These are phyloP conservation scores for Melieria picta DNA, from an alignment of 2,888 invertebrate species.

Conservation along the genomic window DNA sequence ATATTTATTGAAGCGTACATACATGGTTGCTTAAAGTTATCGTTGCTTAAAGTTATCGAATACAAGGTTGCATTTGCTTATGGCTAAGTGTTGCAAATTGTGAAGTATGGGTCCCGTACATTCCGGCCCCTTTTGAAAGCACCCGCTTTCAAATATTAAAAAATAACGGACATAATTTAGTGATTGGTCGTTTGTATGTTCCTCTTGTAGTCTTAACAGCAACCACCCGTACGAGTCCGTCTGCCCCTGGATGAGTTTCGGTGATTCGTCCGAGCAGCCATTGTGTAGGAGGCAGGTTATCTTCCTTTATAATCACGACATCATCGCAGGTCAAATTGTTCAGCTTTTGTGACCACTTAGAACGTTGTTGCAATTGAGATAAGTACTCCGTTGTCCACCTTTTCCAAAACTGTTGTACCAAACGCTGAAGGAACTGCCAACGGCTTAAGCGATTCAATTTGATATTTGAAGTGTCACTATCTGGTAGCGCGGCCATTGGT, in stretches of 20 bases:
- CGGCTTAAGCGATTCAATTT: slow-evolving; percentile 25
- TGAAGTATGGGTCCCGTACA: slow-evolving; percentile 3
- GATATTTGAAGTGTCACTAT: not conserved
- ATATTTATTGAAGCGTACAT: too few species aligned
- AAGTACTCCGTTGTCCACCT: slow-evolving; percentile 26
- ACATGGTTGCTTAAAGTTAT: too few species aligned
- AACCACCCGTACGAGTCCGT: slow-evolving; percentile 25
- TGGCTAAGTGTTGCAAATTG: too few species aligned
- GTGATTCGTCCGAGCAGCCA: slow-evolving; percentile 28
- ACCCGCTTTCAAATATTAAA: slow-evolving; percentile 6
- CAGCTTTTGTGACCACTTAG: slow-evolving; percentile 7
- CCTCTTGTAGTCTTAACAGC: slow-evolving; percentile 16
- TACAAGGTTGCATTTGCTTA: too few species aligned
- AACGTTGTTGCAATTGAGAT: slow-evolving; percentile 21
- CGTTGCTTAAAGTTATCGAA: too few species aligned
- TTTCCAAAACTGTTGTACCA: slow-evolving; percentile 26
- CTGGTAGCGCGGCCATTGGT: slow-evolving; percentile 19
- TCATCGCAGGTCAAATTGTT: slow-evolving; percentile 15
- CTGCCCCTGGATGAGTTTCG: slow-evolving; percentile 28
- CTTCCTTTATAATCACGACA: slow-evolving; percentile 36
- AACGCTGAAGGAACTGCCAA: slow-evolving; percentile 25
- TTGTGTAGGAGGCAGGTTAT: slow-evolving; percentile 21
- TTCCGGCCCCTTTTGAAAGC: slow-evolving; percentile 10
- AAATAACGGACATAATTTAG: slow-evolving; percentile 24
- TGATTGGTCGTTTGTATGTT: slow-evolving; percentile 12